Percentiles rank a stretch among this genome's conserved stretches.
phyloP scores from a whole-genome alignment of 2,797 vertebrate genomes.

The Rhynchonycteris naso region DNA sequence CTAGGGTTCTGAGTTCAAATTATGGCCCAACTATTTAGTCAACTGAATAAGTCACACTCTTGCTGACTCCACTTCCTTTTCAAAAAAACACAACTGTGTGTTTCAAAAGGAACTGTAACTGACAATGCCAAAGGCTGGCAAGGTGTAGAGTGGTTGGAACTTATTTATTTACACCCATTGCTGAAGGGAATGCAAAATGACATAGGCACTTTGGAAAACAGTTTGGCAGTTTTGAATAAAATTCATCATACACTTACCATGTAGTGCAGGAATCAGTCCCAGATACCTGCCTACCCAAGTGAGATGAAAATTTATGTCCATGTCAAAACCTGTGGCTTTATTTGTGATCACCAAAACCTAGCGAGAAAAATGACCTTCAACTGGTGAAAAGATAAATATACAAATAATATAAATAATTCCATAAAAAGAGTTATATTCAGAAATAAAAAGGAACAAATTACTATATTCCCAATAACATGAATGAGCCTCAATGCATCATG shows the following conservation, averaged over 20 bases:
- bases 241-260: neutral
- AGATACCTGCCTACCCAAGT: neutral
- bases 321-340: neutral
- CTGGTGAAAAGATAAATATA: neutral
- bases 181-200: too few relatives aligned
- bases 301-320: neutral
- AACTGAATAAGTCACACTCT: neutral
- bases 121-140: neutral
- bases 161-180: neutral
- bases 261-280: too few relatives aligned
- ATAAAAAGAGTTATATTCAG: neutral
- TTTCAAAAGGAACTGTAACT: conserved; percentile 25
- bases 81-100: neutral
- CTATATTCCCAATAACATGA: neutral
- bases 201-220: too few relatives aligned
- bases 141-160: neutral
- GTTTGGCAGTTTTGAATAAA: conserved; percentile 1
- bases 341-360: neutral
- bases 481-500: neutral
- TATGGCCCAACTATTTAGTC: neutral
- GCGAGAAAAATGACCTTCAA: neutral
- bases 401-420: neutral
- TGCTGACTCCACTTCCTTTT: neutral
- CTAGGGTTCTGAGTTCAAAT: conserved; percentile 53
- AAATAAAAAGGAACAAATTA: conserved; percentile 10